Evolutionary conservation across 2,888 invertebrate genomes (phyloP).

Genomic region (Heteropelma amictum): DNA sequence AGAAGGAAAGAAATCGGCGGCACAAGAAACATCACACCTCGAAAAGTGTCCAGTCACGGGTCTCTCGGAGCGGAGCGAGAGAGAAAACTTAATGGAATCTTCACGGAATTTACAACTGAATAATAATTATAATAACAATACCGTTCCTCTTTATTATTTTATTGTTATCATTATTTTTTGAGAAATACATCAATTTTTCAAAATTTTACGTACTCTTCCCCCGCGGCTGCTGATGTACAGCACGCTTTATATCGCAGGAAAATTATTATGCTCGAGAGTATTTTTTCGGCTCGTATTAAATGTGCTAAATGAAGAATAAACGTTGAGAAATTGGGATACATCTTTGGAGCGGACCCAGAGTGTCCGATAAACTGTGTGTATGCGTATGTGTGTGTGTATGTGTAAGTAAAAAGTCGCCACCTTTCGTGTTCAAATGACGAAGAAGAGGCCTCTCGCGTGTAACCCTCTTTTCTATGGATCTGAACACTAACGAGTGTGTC

Average conservation of each 20-base stretch:
- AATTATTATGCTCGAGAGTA: too few relatives aligned
- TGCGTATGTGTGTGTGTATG: neutral
- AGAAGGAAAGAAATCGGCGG: neutral
- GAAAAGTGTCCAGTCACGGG: slow-evolving; percentile 50
- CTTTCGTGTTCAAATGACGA: slow-evolving; percentile 19
- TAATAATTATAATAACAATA: slow-evolving; percentile 2
- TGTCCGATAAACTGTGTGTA: neutral
- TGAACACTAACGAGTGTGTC: slow-evolving; percentile 49
- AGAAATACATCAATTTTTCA: neutral
- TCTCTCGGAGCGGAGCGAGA: neutral
- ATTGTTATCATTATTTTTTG: neutral
- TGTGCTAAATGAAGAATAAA: too few relatives aligned
- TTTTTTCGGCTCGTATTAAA: too few relatives aligned
- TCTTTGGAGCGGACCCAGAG: too few relatives aligned
- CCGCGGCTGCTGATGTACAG: too few relatives aligned
- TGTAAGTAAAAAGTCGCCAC: neutral
- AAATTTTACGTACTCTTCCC: too few relatives aligned
- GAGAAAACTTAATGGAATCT: slow-evolving; percentile 14
- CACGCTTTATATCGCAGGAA: too few relatives aligned
- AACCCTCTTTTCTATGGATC: neutral
- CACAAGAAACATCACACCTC: slow-evolving; percentile 47
- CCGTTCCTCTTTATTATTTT: neutral
- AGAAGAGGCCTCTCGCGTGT: slow-evolving; percentile 21
- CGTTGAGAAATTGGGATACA: too few relatives aligned
- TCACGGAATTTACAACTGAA: slow-evolving; percentile 11